Conservation (phyloP, 2,113 vertebrate species). For the Laticauda colubrina region DNA sequence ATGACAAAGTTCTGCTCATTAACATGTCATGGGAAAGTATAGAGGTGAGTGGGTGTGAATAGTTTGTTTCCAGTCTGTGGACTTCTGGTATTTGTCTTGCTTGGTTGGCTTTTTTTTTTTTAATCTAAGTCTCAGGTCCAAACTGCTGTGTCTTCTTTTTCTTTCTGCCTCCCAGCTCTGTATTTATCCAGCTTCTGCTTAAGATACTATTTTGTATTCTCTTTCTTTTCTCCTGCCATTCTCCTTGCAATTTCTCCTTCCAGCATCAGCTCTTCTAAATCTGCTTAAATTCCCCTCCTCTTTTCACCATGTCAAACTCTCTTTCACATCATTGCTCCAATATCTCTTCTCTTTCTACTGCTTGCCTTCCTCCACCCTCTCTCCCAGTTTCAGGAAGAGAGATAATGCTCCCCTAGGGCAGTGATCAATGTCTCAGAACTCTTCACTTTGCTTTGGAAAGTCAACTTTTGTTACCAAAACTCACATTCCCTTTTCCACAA, state of each 20-base stretch:
- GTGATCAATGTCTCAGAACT: not conserved
- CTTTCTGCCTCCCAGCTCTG: not conserved
- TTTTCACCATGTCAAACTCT: not conserved
- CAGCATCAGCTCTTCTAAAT: not conserved
- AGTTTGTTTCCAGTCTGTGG: not conserved
- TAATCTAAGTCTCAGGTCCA: not conserved
- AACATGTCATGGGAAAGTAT: not conserved
- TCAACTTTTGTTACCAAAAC: not conserved
- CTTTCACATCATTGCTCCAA: not conserved
- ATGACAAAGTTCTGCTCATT: not conserved
- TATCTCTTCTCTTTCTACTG: not conserved
- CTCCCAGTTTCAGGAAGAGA: not conserved
- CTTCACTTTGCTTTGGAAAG: not conserved
- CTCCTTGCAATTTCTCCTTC: not conserved
- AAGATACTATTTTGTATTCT: not conserved
- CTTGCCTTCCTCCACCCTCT: not conserved
- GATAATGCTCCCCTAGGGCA: not conserved
- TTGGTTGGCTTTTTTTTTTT: not conserved
- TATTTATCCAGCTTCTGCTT: not conserved
- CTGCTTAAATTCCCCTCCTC: not conserved
- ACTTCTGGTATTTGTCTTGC: not conserved
- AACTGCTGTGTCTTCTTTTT: not conserved
- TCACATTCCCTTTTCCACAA: not conserved
- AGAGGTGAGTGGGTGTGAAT: not conserved
- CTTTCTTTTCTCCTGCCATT: not conserved